These are phyloP conservation scores for rabbit (Oryctolagus cuniculus) DNA, from an alignment of 2,113 vertebrate species.

Conservation along the genomic window mOryCun1.1 NC_091438.1:36062501-36063000, in stretches of 20 bases:
- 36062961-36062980: not conserved
- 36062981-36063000: not conserved
- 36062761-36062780: constrained; percentile 15
- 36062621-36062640: not conserved
- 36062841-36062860: not conserved
- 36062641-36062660: not conserved
- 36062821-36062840: not conserved
- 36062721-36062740: not conserved
- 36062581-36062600: not conserved
- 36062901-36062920: not conserved
- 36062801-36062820: not conserved
- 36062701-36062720: not conserved
- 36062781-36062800: not conserved
- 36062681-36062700: not conserved
- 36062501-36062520: not conserved
- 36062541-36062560: not conserved
- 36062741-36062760: constrained; percentile 9
- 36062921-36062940: not conserved
- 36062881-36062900: not conserved
- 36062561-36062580: no score
- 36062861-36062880: not conserved
- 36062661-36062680: not conserved
- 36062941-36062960: not conserved
- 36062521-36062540: not conserved
- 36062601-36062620: not conserved